A percentile compares a stretch with the other conserved stretches of the same genome.
Conservation (phyloP, 1,140 invertebrate genomes). For the Physella acuta region DNA sequence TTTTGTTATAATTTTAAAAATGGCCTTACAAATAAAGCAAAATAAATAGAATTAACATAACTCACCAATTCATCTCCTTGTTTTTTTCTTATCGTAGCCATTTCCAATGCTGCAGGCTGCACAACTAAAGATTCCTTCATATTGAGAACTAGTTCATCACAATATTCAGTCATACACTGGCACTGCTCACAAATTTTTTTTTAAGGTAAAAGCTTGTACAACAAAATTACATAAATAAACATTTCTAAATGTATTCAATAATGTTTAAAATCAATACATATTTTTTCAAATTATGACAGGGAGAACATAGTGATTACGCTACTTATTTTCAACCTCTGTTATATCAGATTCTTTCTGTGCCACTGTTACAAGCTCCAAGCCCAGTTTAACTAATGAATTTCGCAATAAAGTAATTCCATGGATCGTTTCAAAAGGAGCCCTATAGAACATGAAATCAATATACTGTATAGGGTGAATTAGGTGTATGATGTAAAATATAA, state of each 20-base stretch:
- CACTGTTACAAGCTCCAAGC: slow-evolving; percentile 82
- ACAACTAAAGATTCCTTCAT: slow-evolving; percentile 83
- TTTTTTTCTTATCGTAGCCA: slow-evolving; percentile 83
- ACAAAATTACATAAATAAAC: too few species aligned
- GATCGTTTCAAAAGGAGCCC: slow-evolving; percentile 72
- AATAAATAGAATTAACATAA: background rate
- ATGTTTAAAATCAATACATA: too few species aligned
- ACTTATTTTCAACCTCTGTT: slow-evolving; percentile 57
- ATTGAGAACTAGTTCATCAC: slow-evolving; percentile 86
- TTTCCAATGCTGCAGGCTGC: slow-evolving; percentile 82
- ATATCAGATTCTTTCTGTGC: slow-evolving; percentile 78
- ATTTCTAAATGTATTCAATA: too few species aligned
- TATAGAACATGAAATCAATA: too few species aligned
- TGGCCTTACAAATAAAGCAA: background rate
- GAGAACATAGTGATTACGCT: too few species aligned
- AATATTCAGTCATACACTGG: slow-evolving; percentile 62
- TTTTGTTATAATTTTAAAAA: background rate
- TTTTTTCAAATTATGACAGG: too few species aligned
- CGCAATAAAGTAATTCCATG: slow-evolving; percentile 71
- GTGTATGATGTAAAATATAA: too few species aligned
- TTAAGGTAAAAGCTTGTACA: too few species aligned
- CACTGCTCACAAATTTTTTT: too few species aligned
- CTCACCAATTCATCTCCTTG: slow-evolving; percentile 71
- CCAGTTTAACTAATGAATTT: slow-evolving; percentile 73
- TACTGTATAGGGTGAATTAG: too few species aligned